These are phyloP conservation scores for Prosopocoilus inquinatus DNA, from an alignment of 2,888 invertebrate species.

Conservation along the genomic window DNA sequence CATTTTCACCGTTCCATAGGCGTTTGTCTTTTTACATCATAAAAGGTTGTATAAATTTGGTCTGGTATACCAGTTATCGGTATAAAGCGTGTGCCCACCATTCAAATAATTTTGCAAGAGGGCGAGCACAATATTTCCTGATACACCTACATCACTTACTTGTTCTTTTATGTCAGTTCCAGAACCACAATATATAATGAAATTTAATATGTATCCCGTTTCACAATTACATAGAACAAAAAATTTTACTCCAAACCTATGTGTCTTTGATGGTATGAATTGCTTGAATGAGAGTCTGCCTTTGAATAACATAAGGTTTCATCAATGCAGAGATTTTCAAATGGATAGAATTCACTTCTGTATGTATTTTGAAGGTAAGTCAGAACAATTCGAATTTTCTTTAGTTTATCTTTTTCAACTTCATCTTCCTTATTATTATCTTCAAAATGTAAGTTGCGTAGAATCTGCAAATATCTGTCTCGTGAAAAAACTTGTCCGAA, in stretches of 20 bases:
- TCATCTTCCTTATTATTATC: background rate
- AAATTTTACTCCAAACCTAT: constrained; percentile 27
- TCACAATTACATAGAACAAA: constrained; percentile 33
- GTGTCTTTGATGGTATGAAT: constrained; percentile 14
- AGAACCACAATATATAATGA: constrained; percentile 29
- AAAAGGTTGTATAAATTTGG: constrained; percentile 17
- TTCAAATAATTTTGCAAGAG: constrained; percentile 24
- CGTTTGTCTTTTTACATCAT: constrained; percentile 20
- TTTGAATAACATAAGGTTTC: background rate
- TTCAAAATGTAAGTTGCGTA: background rate
- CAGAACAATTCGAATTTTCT: background rate
- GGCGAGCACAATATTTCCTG: constrained; percentile 24
- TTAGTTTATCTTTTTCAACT: background rate
- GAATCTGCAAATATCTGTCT: background rate
- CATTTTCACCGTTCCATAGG: constrained; percentile 30
- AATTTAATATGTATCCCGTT: constrained; percentile 29
- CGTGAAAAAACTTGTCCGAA: background rate
- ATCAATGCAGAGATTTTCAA: background rate
- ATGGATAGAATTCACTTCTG: background rate
- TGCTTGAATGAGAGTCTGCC: background rate
- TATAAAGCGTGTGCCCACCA: constrained; percentile 28
- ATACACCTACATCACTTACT: constrained; percentile 17
- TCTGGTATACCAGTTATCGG: constrained; percentile 35
- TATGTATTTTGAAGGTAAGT: background rate
- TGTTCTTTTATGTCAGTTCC: constrained; percentile 4